Base-by-base conservation (phyloP, 2,888 invertebrate genomes). In the Heliconius sara region DNA sequence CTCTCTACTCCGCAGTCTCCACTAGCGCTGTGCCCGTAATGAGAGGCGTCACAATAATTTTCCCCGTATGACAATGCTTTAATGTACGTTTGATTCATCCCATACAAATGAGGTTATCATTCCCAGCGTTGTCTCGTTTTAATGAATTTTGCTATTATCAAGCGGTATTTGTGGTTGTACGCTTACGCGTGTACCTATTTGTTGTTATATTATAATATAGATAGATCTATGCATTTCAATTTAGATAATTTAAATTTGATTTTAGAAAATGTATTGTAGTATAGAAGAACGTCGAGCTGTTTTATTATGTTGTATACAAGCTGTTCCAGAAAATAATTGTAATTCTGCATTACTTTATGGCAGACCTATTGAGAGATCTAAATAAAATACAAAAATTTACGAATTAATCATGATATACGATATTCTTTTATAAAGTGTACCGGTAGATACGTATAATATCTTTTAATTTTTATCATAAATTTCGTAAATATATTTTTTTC, bases 21-120 rank as follows among this genome's bases (percentile, higher is more conserved):
- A 85, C 85, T 88, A 90, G 90, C 92, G 93, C 92, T 91, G 93
- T 90, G 89, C 90, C 87, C 86, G 90, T 91, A 93, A 92, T 91
- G 94, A 93, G 93, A 91, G 92, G 89, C 92, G 93, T 95, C 95
- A 95, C 94, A 94, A 95, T 94, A 95, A 94, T 93, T 95, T 93
- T 94, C 93, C 90, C 86, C 87, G 90, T 89, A 90, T 93, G 95
- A 95, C 95, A 94, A 95, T 94, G 94, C 92, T 94, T 91, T 93
- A 93, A 93, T 93, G 91, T 92, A 91, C 91, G 92, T 93, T 95
- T 95, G 95, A 95, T 94, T 95, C 94, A 95, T 95, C 92, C 88
- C 87, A 89, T 89, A 91, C 88, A 93, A 93, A 94, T 94, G 93
- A 94, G 94, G 93, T 94, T 94, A 94, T 95, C 95, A 95, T 93